Evolutionary conservation across 1,140 invertebrate species (phyloP).

Genomic region (Caenorhabditis brenneri): DNA sequence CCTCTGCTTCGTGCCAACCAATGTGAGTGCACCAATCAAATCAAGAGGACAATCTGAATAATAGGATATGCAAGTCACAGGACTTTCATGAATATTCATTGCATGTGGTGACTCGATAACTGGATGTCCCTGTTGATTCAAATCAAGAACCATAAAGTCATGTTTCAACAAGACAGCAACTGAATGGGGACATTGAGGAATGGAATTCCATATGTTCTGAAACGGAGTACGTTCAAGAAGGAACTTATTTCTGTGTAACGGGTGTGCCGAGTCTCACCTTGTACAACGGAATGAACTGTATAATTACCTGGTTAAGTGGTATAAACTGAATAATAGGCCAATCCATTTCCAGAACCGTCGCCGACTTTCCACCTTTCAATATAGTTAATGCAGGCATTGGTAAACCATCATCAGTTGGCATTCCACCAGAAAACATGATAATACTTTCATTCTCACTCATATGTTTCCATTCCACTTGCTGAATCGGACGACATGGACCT

Average conservation of each 20-base stretch:
- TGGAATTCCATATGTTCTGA: slow-evolving; percentile 88
- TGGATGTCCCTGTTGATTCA: slow-evolving; percentile 80
- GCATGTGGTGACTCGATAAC: slow-evolving; percentile 97
- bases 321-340: slow-evolving; percentile 96
- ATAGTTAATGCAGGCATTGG: slow-evolving; percentile 78
- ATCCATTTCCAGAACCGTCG: slow-evolving; percentile 98
- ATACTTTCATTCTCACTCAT: slow-evolving; percentile 64
- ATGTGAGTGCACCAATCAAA: slow-evolving; percentile 90
- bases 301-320: slow-evolving; percentile 49
- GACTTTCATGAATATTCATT: slow-evolving; percentile 97
- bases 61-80: slow-evolving; percentile 92
- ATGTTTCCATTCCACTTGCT: slow-evolving; percentile 64
- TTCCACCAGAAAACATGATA: slow-evolving; percentile 74
- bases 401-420: slow-evolving; percentile 68
- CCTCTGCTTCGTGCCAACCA: slow-evolving; percentile 79
- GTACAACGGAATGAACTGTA: not conserved
- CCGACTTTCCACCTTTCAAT: slow-evolving; percentile 90
- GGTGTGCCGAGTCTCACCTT: too few species aligned
- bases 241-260: too few species aligned
- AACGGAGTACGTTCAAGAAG: too few species aligned
- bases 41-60: slow-evolving; percentile 95
- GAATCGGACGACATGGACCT: slow-evolving; percentile 62
- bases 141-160: slow-evolving; percentile 96
- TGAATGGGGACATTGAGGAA: slow-evolving; percentile 89
- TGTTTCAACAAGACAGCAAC: slow-evolving; percentile 95